Conservation (phyloP, 2,888 invertebrate genomes). For the Tenthredo scrophulariae region DNA sequence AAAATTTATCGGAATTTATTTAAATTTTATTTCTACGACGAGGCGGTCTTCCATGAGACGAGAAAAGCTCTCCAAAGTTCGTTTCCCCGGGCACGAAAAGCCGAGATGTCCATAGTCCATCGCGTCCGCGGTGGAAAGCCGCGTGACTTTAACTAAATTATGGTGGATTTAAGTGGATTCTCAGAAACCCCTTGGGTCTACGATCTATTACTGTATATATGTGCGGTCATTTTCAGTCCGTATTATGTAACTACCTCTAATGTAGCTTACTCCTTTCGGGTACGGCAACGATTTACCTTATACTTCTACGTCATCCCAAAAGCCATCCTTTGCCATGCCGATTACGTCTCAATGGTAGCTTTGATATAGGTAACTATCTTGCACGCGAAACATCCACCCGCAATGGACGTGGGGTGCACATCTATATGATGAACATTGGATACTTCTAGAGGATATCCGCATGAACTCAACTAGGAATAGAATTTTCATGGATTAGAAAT, state of each 20-base stretch:
- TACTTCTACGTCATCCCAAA: background rate
- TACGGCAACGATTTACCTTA: background rate
- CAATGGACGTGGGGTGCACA: background rate
- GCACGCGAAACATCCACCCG: background rate
- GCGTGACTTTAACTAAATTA: constrained; percentile 73
- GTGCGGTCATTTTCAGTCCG: constrained; percentile 19
- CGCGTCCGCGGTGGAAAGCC: constrained; percentile 58
- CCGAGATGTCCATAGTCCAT: background rate
- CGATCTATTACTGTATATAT: constrained; percentile 32
- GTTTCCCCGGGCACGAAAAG: background rate
- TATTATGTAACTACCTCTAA: background rate
- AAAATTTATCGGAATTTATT: constrained; percentile 14
- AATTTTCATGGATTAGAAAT: background rate
- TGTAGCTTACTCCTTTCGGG: constrained; percentile 22
- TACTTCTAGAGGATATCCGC: background rate
- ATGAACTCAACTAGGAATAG: background rate
- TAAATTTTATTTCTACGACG: constrained; percentile 15
- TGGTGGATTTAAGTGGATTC: constrained; percentile 76
- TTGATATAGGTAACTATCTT: background rate
- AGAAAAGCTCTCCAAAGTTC: constrained; percentile 7
- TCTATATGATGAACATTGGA: too few relatives aligned
- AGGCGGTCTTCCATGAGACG: constrained; percentile 5
- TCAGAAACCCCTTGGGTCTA: constrained; percentile 71
- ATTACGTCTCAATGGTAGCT: background rate
- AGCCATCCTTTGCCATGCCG: background rate